A percentile compares a stretch with the other conserved stretches of the same genome.
Evolutionary conservation across 2,888 invertebrate genomes (phyloP).

Genomic region (Scaptomyza parva): DNA sequence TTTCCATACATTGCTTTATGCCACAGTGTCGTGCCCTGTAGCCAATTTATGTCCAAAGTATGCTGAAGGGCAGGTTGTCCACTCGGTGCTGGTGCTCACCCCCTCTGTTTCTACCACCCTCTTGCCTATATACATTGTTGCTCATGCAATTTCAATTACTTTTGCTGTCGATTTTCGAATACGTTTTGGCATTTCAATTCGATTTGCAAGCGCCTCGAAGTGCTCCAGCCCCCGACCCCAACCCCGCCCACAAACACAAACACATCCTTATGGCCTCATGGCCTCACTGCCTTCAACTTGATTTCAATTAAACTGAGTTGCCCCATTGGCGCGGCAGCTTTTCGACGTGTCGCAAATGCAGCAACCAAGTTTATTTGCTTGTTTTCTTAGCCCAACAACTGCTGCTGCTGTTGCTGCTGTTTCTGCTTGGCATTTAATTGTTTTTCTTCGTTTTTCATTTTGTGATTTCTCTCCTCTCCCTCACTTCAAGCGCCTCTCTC

Average conservation of each 20-base stretch:
- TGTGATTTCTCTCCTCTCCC: slow-evolving; percentile 36
- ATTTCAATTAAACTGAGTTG: slow-evolving; percentile 80
- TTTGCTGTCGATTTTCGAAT: slow-evolving; percentile 80
- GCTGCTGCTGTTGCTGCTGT: slow-evolving; percentile 28
- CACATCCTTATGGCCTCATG: background rate
- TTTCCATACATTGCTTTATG: slow-evolving; percentile 27
- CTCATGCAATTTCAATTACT: slow-evolving; percentile 83
- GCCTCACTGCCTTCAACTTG: slow-evolving; percentile 51
- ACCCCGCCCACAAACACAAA: slow-evolving; percentile 34
- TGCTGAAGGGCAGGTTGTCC: slow-evolving; percentile 33
- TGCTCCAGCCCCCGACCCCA: slow-evolving; percentile 50
- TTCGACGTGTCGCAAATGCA: slow-evolving; percentile 78
- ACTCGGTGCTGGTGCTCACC: slow-evolving; percentile 22
- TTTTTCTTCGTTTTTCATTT: slow-evolving; percentile 58
- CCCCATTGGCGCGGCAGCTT: slow-evolving; percentile 68
- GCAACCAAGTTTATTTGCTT: slow-evolving; percentile 75
- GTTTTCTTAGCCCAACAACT: slow-evolving; percentile 64
- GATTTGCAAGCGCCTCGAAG: slow-evolving; percentile 68
- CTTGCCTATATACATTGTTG: slow-evolving; percentile 67
- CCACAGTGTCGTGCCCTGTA: slow-evolving; percentile 48
- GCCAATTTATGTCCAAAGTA: slow-evolving; percentile 73
- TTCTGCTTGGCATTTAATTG: slow-evolving; percentile 66
- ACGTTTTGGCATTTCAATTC: slow-evolving; percentile 75
- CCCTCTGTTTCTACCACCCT: background rate
- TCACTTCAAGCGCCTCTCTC: slow-evolving; percentile 23